Base-by-base conservation (phyloP, 2,797 vertebrate genomes). In the Threskiornis aethiopicus region DNA sequence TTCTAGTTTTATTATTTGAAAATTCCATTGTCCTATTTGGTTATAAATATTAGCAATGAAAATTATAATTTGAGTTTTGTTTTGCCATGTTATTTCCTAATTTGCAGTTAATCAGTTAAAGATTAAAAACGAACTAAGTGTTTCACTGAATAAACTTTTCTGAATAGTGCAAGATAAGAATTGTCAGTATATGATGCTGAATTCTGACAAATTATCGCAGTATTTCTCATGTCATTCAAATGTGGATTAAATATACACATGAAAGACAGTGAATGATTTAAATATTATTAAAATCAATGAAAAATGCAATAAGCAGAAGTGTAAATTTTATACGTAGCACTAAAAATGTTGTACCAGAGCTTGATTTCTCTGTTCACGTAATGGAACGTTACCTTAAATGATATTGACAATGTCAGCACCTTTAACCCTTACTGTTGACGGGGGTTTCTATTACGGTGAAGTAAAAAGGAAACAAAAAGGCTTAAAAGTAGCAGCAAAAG, bases 401-500 rank as follows among this genome's bases (percentile, higher is more conserved):
- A 13, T 51, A 16, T 1, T 66, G 31, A 13, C 12, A 28, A 2
- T 15, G 21, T 64, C 47, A 65, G 37, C 26, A 39, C 14, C 29
- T 84, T 86, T 77, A 73, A 33, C 20, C 25, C 5, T 49, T 85
- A 19, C 11, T 49, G 4, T 51, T 82, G 35, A 54, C 0, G 0
- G 31, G 37, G 24, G 10, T 80, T 91, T 82, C 31, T 71, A 2
- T 58, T 90, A 26, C 16, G 65, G 13, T 42, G 21, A 21, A 92
- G 51, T 28, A 13, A 59, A 87, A 93, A 93, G 51, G 83, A 87
- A 95, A 91, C 62, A 92, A 94, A 94, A 95, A 93, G 71, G 17
- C n/a, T 49, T 71, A 65, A 54, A 79, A 67, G 5, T 58, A 15
- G 44, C 44, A 66, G 62, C 11, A 55, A 17, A 75, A 61, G 19